Conservation (phyloP, 2,113 vertebrate genomes). For the Leucopternis melanops region DNA sequence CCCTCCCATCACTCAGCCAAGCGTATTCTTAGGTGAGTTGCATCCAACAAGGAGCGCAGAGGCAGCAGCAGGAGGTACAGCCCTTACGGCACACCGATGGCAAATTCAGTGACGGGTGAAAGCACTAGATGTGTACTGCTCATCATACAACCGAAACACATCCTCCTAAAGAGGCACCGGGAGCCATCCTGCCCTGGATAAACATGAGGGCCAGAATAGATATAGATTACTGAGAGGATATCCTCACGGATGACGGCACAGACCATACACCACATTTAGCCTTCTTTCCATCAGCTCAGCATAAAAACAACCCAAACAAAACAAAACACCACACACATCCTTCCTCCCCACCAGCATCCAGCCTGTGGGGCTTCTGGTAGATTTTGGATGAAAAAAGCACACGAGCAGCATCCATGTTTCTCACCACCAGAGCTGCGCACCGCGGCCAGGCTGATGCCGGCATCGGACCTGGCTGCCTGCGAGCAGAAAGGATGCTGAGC, state of each 20-base stretch:
- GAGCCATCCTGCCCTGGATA: background rate
- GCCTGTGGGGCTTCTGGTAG: background rate
- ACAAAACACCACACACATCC: background rate
- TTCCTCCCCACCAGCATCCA: background rate
- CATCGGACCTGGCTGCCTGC: rapidly evolving
- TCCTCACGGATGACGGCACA: background rate
- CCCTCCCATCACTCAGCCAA: background rate
- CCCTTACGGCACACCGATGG: background rate
- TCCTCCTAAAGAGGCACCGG: background rate
- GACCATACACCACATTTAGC: background rate
- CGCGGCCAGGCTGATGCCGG: background rate
- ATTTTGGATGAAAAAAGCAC: background rate
- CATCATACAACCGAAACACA: background rate
- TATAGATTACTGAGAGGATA: background rate
- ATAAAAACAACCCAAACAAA: background rate
- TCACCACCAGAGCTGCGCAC: rapidly evolving
- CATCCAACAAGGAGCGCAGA: background rate
- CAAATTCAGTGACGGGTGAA: background rate
- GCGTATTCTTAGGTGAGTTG: rapidly evolving
- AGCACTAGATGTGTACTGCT: background rate
- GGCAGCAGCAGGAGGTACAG: background rate
- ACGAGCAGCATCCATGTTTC: background rate
- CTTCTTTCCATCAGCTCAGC: background rate
- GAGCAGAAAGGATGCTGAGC: background rate
- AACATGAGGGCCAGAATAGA: background rate